These are phyloP conservation scores for Aplochiton taeniatus DNA, from an alignment of 2,797 vertebrate species.

Conservation along the genomic window DNA sequence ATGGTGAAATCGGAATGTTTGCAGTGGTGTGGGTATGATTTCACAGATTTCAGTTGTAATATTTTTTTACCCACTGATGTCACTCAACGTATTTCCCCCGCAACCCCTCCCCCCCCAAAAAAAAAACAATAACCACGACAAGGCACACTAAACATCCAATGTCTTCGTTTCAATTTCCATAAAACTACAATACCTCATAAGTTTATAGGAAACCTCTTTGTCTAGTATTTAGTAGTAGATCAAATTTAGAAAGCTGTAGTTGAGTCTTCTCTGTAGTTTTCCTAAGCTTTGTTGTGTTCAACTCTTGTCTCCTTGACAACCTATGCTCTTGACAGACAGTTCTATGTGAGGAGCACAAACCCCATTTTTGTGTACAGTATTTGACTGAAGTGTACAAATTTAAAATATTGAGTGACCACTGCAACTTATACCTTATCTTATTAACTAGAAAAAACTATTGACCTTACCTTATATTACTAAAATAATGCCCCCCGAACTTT, in stretches of 20 bases:
- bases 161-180: conserved; percentile 35
- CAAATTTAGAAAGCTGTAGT: conserved; percentile 26
- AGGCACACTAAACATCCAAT: conserved; percentile 10
- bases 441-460: conserved; percentile 48
- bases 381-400: conserved; percentile 46
- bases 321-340: conserved; percentile 29
- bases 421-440: conserved; percentile 42
- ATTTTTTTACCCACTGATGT: conserved; percentile 1
- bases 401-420: conserved; percentile 40
- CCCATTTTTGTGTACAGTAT: conserved; percentile 46
- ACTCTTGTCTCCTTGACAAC: neutral
- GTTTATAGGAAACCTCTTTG: conserved; percentile 51
- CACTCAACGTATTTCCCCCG: neutral
- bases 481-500: conserved; percentile 23
- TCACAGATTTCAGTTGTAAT: conserved; percentile 33
- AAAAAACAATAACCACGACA: conserved; percentile 15
- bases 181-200: conserved; percentile 68
- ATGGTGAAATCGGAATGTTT: conserved; percentile 32
- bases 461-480: conserved; percentile 34
- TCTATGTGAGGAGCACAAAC: conserved; percentile 21
- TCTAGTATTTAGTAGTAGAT: conserved; percentile 41
- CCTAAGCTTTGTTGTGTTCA: neutral
- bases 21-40: conserved; percentile 28
- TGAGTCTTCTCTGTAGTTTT: conserved; percentile 17
- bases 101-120: neutral